Evolutionary conservation across 1,140 invertebrate genomes (phyloP), one percentile per base, ranked within the genome.

Genomic region (Diabrotica undecimpunctata): DNA sequence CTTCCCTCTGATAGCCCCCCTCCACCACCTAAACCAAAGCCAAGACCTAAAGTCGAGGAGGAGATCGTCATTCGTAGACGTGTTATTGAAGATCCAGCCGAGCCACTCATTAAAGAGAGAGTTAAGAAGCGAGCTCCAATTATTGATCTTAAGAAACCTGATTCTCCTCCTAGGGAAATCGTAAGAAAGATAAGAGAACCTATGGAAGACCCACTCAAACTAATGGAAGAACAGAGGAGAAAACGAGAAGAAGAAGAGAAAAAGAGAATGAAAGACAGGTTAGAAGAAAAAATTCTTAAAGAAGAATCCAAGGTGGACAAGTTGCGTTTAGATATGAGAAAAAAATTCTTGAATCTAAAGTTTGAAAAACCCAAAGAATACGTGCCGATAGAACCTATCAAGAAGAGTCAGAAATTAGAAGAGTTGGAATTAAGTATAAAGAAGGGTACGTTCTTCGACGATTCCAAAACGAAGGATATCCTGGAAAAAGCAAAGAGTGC

Each of bases 361-460:
- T 72, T 78, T 55, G 74, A 74, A 52, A 71, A 70, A 39, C 72
- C 75, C 0, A 57, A 61, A 7, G 69, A 71, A n/a, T 78, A 76
- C 53, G 66, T 73, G 7, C 75, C 77, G 5, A 25, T 71, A 14
- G 70, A 74, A 56, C 77, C 77, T 5, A 74, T 78, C 6, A 71
- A 73, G 59, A 77, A 77, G 64, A 78, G 77, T 39, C 69, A 72
- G 8, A 75, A 75, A 56, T 61, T 77, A 46, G 70, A 75, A 54
- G 77, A 78, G 64, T 66, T 73, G 50, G 76, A 78, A 59, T 50
- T 70, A 51, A 76, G 74, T 60, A 75, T 78, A 54, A 69, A 69
- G 46, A 74, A 77, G 53, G 77, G 77, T 8, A 77, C 75, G 6
- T 77, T 78, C 65, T 73, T 78, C 64, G 77, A 78, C 53, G 70